Evolutionary conservation across 2,888 invertebrate genomes (phyloP).

Genomic region (Pecten maximus): DNA sequence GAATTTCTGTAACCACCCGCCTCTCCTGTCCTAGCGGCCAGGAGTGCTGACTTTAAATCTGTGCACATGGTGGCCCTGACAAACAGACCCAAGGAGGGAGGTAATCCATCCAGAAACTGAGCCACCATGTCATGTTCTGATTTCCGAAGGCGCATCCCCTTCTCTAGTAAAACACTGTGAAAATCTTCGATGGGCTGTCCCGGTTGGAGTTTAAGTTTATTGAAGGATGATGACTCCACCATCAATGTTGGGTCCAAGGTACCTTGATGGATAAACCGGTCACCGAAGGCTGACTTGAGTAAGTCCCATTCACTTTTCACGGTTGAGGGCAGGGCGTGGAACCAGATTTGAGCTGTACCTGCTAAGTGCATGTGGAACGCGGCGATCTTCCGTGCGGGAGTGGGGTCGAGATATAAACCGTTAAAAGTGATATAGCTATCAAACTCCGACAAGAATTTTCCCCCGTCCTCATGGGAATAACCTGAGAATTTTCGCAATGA

Average conservation of each 20-base stretch:
- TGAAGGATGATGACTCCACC: not conserved
- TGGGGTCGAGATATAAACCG: constrained; percentile 21
- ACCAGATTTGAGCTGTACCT: constrained; percentile 46
- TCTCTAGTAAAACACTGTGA: not conserved
- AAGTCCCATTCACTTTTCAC: constrained; percentile 6
- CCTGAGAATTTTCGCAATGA: constrained; percentile 31
- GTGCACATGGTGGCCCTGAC: not conserved
- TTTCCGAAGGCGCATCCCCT: constrained; percentile 12
- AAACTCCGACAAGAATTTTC: constrained; percentile 44
- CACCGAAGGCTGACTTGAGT: not conserved
- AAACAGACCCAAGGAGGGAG: constrained; percentile 31
- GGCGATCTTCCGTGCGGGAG: constrained; percentile 6
- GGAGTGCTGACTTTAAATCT: constrained; percentile 18
- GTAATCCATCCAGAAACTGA: constrained; percentile 18
- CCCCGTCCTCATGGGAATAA: constrained; percentile 41
- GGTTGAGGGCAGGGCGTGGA: constrained; percentile 28
- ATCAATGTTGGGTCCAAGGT: not conserved
- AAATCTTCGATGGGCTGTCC: constrained; percentile 33
- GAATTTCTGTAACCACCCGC: constrained; percentile 7
- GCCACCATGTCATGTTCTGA: constrained; percentile 32
- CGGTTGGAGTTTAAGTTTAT: constrained; percentile 7
- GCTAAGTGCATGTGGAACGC: constrained; percentile 45
- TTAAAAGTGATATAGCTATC: constrained; percentile 38
- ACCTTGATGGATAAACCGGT: not conserved
- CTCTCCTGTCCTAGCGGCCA: not conserved